A percentile compares a stretch with the other conserved stretches of the same genome.
phyloP scores from a whole-genome alignment of 2,888 invertebrate genomes.

The Eupithecia subumbrata region DNA sequence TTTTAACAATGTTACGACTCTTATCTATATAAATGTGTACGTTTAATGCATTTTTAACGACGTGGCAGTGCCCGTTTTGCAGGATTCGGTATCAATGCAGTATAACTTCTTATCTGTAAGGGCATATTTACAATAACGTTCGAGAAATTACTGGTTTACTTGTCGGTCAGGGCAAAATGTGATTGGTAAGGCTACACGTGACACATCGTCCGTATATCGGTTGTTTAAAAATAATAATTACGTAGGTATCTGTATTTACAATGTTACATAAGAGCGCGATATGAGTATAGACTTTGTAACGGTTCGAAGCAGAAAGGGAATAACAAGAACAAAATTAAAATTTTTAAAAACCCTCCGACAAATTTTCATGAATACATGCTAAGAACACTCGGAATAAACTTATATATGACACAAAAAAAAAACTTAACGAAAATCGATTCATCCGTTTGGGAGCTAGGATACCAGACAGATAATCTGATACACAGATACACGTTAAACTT shows the following conservation, averaged over 20 bases:
- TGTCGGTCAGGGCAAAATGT: neutral
- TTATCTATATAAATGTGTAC: neutral
- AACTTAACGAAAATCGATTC: no score
- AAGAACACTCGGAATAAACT: no score
- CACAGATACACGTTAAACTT: no score
- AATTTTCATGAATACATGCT: no score
- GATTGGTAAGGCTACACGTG: neutral
- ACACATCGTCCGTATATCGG: neutral
- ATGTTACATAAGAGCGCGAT: no score
- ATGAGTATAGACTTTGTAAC: neutral
- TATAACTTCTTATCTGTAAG: neutral
- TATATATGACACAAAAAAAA: no score
- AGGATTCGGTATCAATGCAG: neutral
- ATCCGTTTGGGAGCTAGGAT: no score
- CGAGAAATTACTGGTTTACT: neutral
- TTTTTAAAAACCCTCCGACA: no score
- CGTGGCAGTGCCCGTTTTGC: neutral
- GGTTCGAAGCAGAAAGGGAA: no score
- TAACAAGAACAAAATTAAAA: no score
- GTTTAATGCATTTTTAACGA: neutral
- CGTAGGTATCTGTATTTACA: neutral
- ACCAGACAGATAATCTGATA: no score
- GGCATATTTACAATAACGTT: neutral
- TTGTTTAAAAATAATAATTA: neutral
- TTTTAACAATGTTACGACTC: neutral